A percentile compares a stretch with the other conserved stretches of the same genome.
Conservation (phyloP, 2,113 vertebrate genomes). For the Archilochus colubris region DNA sequence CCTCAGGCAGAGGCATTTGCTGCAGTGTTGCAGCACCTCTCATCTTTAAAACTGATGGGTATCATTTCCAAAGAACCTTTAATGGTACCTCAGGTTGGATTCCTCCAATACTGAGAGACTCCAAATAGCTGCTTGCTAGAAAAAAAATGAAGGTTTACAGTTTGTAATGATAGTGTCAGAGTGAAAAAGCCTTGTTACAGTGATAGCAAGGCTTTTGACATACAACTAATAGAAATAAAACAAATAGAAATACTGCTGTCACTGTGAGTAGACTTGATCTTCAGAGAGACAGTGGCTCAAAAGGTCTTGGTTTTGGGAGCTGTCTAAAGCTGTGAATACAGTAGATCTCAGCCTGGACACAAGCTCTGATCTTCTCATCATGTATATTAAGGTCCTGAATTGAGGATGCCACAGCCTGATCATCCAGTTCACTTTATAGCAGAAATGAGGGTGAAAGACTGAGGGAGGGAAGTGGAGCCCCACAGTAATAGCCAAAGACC, state of each 20-base stretch:
- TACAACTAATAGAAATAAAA: not conserved
- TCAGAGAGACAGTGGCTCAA: not conserved
- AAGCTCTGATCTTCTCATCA: not conserved
- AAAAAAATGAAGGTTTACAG: not conserved
- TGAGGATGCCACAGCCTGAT: not conserved
- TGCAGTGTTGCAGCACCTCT: not conserved
- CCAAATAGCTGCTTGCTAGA: not conserved
- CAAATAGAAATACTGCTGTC: not conserved
- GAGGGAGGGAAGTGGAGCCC: not conserved
- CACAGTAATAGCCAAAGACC: not conserved
- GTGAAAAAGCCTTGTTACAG: not conserved
- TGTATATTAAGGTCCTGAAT: not conserved
- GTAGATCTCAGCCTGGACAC: not conserved
- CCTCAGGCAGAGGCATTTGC: not conserved
- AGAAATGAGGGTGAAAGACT: not conserved
- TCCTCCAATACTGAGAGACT: not conserved
- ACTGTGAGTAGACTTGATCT: not conserved
- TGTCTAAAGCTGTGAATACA: not conserved
- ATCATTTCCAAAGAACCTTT: not conserved
- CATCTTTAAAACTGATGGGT: not conserved
- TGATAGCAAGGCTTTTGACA: not conserved
- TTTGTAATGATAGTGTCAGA: not conserved
- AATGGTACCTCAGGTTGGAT: not conserved
- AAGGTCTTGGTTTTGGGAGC: rapidly evolving
- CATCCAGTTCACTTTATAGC: not conserved